phyloP scores from a whole-genome alignment of 2,888 invertebrate species.

The Eupithecia dodoneata region DNA sequence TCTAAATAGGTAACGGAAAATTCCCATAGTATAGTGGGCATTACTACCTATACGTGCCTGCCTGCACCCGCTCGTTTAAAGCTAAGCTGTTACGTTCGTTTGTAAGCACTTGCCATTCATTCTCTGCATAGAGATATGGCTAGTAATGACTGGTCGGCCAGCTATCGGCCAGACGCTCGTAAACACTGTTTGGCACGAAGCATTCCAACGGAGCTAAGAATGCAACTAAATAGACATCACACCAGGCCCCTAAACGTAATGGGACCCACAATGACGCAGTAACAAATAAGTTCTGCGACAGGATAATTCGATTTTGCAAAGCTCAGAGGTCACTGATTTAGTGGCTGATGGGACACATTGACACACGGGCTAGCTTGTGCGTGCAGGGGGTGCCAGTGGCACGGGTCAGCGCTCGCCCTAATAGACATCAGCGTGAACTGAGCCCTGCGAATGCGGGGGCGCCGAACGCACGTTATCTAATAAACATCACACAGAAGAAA shows the following conservation, averaged over 20 bases:
- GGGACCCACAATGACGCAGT: slow-evolving; percentile 51
- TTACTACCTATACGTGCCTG: slow-evolving; percentile 70
- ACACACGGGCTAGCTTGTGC: slow-evolving; percentile 50
- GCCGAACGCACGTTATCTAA: slow-evolving; percentile 16
- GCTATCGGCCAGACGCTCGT: slow-evolving; percentile 80
- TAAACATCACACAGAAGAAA: slow-evolving; percentile 19
- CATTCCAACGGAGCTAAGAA: slow-evolving; percentile 72
- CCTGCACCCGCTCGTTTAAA: slow-evolving; percentile 69
- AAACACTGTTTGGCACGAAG: slow-evolving; percentile 76
- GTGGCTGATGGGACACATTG: slow-evolving; percentile 58
- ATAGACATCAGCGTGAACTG: slow-evolving; percentile 58
- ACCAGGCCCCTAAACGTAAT: slow-evolving; percentile 52
- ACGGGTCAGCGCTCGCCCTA: slow-evolving; percentile 74
- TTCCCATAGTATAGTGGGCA: slow-evolving; percentile 34
- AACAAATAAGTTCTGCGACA: slow-evolving; percentile 50
- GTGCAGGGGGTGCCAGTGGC: slow-evolving; percentile 62
- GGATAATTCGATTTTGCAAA: slow-evolving; percentile 57
- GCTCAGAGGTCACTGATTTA: slow-evolving; percentile 69
- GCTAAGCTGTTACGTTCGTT: slow-evolving; percentile 68
- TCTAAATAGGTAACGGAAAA: slow-evolving; percentile 39
- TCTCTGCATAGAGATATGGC: slow-evolving; percentile 78
- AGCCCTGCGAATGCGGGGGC: slow-evolving; percentile 45
- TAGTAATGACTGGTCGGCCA: slow-evolving; percentile 75
- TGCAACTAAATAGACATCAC: slow-evolving; percentile 76
- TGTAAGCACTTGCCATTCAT: slow-evolving; percentile 79